Conservation (phyloP, 2,113 vertebrate genomes). For the Ictidomys tridecemlineatus region DNA sequence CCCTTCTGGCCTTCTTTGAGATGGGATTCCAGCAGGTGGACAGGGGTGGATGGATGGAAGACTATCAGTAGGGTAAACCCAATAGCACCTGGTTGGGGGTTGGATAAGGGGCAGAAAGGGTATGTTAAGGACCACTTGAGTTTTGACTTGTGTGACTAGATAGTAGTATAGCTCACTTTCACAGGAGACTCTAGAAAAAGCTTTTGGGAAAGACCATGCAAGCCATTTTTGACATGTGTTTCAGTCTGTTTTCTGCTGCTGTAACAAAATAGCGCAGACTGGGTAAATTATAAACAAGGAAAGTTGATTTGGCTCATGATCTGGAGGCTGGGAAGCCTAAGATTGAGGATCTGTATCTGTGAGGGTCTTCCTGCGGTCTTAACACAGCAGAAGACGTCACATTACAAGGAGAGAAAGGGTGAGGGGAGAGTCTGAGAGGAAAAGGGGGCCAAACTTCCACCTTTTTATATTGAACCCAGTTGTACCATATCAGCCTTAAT, state of each 20-base stretch:
- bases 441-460: neutral
- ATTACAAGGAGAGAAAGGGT: neutral
- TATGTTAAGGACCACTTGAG: neutral
- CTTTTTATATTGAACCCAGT: neutral
- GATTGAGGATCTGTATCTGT: neutral
- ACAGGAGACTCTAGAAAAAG: neutral
- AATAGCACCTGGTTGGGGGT: neutral
- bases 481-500: neutral
- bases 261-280: neutral
- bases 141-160: neutral
- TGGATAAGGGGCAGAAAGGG: neutral
- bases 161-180: neutral
- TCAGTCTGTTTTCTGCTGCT: neutral
- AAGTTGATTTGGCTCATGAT: neutral
- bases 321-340: neutral
- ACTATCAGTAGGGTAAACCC: no score
- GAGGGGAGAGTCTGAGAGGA: neutral
- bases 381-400: neutral
- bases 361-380: neutral
- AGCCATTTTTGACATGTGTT: neutral
- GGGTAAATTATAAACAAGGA: neutral
- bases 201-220: neutral
- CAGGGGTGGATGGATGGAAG: neutral
- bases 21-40: neutral
- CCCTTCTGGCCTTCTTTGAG: neutral